Evolutionary conservation across 2,888 invertebrate species (phyloP).

Genomic region (Galeopsomyia nigrocyanea): DNA sequence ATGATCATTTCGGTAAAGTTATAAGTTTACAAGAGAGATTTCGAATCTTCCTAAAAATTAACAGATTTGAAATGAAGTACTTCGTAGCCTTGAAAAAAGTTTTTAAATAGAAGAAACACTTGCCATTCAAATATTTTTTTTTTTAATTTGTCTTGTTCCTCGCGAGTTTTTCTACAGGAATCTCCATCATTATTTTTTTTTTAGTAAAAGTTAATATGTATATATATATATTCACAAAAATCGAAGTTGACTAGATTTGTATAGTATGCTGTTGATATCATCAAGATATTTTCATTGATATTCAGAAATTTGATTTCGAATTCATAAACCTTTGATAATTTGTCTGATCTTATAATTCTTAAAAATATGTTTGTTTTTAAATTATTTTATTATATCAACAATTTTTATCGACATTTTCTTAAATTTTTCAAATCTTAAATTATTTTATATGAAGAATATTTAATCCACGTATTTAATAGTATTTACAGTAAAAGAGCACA

Average conservation of each 20-base stretch:
- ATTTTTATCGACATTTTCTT: constrained; percentile 47
- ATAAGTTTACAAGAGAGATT: constrained; percentile 38
- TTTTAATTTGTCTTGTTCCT: constrained; percentile 9
- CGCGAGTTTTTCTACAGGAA: constrained; percentile 23
- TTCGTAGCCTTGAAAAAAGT: constrained; percentile 39
- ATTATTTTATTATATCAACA: constrained; percentile 37
- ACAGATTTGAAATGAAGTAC: constrained; percentile 40
- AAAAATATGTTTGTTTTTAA: constrained; percentile 37
- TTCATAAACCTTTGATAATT: constrained; percentile 36
- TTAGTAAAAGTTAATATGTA: constrained; percentile 29
- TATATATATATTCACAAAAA: constrained; percentile 36
- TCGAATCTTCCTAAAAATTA: constrained; percentile 28
- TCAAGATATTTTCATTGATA: constrained; percentile 37
- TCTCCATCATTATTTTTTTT: constrained; percentile 20
- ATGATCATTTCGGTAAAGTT: constrained; percentile 25
- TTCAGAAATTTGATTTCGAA: constrained; percentile 39
- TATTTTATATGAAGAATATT: constrained; percentile 32
- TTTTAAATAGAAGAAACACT: constrained; percentile 8
- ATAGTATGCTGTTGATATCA: constrained; percentile 37
- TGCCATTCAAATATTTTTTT: constrained; percentile 26
- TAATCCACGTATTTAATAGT: constrained; percentile 39
- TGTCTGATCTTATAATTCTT: constrained; percentile 28
- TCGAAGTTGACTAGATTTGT: constrained; percentile 45
- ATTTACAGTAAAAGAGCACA: constrained; percentile 48
- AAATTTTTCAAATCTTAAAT: constrained; percentile 43